Evolutionary conservation across 2,888 invertebrate species (phyloP).

Genomic region (Noctua pronuba): DNA sequence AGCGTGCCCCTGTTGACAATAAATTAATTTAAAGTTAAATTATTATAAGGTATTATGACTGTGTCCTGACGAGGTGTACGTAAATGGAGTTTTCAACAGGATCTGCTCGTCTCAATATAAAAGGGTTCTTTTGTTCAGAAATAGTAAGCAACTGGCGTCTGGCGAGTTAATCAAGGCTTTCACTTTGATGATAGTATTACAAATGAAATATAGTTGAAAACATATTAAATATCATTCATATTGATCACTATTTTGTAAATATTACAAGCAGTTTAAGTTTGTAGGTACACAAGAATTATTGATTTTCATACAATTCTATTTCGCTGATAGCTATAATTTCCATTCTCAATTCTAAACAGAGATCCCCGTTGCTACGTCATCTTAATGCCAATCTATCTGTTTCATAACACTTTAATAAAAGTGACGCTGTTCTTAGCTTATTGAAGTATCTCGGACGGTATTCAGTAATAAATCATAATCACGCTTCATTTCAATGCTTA

Average conservation of each 20-base stretch:
- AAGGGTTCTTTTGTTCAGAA: constrained; percentile 4
- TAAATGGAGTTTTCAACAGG: constrained; percentile 20
- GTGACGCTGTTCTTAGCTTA: constrained; percentile 42
- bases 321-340: constrained; percentile 6
- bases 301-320: constrained; percentile 21
- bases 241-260: neutral
- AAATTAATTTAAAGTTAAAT: constrained; percentile 46
- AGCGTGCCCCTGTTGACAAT: constrained; percentile 30
- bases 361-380: constrained; percentile 15
- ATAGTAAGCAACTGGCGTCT: constrained; percentile 2
- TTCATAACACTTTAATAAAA: constrained; percentile 43
- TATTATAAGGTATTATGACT: constrained; percentile 21
- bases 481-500: constrained; percentile 46
- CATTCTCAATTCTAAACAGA: constrained; percentile 21
- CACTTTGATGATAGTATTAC: neutral
- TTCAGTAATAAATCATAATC: constrained; percentile 51
- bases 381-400: constrained; percentile 22
- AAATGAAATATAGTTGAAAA: neutral
- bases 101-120: constrained; percentile 4
- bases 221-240: neutral
- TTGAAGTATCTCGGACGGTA: constrained; percentile 41
- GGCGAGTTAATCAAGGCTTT: constrained; percentile 1
- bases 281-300: constrained; percentile 12
- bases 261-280: neutral
- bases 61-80: constrained; percentile 24